A percentile compares a stretch with the other conserved stretches of the same genome.
These are phyloP conservation scores for Tetheella fluctuosa DNA, from an alignment of 2,888 invertebrate genomes.

Conservation along the genomic window DNA sequence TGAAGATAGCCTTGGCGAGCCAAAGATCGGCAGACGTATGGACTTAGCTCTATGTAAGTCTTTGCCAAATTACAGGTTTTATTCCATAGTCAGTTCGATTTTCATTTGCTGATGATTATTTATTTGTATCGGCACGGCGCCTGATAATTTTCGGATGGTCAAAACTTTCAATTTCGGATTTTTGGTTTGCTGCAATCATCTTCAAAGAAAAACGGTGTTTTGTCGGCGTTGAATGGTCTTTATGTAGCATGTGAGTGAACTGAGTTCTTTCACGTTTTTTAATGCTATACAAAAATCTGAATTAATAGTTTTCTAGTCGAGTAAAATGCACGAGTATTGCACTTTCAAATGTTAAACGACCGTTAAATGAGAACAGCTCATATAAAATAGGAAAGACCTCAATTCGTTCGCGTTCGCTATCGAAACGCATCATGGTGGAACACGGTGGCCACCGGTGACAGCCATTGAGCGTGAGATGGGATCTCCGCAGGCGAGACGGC, in stretches of 20 bases:
- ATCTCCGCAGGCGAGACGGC: constrained; percentile 86
- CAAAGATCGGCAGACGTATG: constrained; percentile 87
- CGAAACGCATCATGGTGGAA: background rate
- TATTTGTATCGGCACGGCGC: constrained; percentile 80
- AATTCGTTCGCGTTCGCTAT: background rate
- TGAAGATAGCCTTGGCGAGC: constrained; percentile 74
- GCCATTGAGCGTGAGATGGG: constrained; percentile 18
- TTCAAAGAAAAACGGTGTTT: constrained; percentile 41
- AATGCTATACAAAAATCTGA: too few species aligned
- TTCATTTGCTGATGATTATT: constrained; percentile 80
- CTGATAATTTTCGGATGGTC: constrained; percentile 63
- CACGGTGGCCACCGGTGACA: background rate
- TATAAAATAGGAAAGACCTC: background rate
- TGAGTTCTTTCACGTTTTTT: constrained; percentile 51
- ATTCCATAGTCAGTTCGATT: constrained; percentile 70
- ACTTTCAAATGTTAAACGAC: background rate
- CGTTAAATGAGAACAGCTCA: background rate
- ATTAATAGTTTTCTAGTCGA: too few species aligned
- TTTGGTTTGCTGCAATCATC: constrained; percentile 56
- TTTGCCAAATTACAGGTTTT: constrained; percentile 38
- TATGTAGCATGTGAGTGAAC: constrained; percentile 47
- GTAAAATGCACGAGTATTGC: too few species aligned
- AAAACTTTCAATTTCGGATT: constrained; percentile 46
- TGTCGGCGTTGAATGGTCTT: constrained; percentile 48
- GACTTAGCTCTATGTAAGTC: constrained; percentile 94